Base-by-base conservation (phyloP, 2,113 vertebrate species). In the Narcine bancroftii region DNA sequence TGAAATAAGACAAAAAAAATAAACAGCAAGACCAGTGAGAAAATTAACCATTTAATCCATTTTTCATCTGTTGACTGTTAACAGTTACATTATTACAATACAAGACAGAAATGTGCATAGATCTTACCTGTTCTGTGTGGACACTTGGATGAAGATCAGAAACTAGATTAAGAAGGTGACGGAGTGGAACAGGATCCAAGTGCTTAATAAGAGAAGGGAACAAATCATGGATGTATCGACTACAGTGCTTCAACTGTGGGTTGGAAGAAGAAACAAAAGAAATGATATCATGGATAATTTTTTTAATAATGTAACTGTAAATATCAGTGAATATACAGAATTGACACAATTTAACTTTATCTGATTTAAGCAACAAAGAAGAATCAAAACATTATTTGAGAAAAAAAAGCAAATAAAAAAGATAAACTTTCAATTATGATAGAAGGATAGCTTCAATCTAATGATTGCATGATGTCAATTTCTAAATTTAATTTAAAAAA, bases 131-230 rank as follows among this genome's bases (percentile, higher is more conserved):
- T 94, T 99, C 99, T 0, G 98, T 99, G 96, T 99, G 99, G 93
- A 97, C 97, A 91, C 98, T 99, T 92, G 99, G 99, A 93, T 99
- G 98, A 92, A 99, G 96, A 92, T 98, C 97, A 3, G 99, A 99
- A 83, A 99, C 99, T 92, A 99, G 96, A 96, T 98, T 98, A 93
- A 99, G 98, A 92, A 99, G 98, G 93, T 99, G 99, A 93, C 98
- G 96, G 26, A 99, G 97, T 45, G 99, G 99, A 85, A 99, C 98
- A 3, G 99, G 99, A 93, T 99, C 99, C 96, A 99, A 96, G 95
- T 99, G 99, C 95, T 99, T 99, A 94, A 99, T 99, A 93, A 99
- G 96, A 0, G 98, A 99, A 60, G 99, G 99, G 95, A 99, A 99
- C 92, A 99, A 96, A 94, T 99, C 98, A 19, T 99, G 99, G 95